Conservation (phyloP, 2,797 vertebrate genomes). For the Catharus ustulatus region DNA sequence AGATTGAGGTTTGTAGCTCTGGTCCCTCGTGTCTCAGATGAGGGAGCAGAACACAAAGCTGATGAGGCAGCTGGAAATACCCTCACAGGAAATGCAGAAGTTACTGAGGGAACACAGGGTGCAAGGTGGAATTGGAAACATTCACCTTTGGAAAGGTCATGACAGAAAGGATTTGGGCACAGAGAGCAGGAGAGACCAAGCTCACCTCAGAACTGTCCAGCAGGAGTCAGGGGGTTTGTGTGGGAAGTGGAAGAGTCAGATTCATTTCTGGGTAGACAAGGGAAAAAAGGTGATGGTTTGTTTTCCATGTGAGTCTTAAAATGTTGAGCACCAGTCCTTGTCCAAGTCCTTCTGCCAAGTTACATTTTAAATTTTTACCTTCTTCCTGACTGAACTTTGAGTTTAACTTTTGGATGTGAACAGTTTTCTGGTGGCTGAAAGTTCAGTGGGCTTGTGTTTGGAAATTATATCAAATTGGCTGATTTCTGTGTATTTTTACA, state of each 20-base stretch:
- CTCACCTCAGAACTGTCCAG: accelerated
- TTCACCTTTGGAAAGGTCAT: neutral
- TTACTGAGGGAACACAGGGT: neutral
- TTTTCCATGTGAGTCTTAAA: neutral
- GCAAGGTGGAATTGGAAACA: neutral
- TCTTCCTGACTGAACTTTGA: neutral
- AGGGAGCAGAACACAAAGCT: neutral
- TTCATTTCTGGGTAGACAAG: neutral
- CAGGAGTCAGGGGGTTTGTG: neutral
- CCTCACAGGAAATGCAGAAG: neutral
- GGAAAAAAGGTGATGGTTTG: neutral
- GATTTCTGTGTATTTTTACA: neutral
- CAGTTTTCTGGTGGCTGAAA: neutral
- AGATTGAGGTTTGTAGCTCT: neutral
- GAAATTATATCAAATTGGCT: neutral
- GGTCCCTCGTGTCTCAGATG: neutral
- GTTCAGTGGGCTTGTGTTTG: neutral
- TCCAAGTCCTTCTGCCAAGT: neutral
- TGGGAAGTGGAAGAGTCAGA: neutral
- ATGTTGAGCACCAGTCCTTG: neutral
- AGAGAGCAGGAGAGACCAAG: neutral
- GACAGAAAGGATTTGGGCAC: neutral
- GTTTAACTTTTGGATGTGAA: neutral
- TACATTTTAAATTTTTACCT: neutral
- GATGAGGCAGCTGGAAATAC: neutral